Conservation (phyloP, 2,797 vertebrate genomes). For the Smutsia gigantea region DNA sequence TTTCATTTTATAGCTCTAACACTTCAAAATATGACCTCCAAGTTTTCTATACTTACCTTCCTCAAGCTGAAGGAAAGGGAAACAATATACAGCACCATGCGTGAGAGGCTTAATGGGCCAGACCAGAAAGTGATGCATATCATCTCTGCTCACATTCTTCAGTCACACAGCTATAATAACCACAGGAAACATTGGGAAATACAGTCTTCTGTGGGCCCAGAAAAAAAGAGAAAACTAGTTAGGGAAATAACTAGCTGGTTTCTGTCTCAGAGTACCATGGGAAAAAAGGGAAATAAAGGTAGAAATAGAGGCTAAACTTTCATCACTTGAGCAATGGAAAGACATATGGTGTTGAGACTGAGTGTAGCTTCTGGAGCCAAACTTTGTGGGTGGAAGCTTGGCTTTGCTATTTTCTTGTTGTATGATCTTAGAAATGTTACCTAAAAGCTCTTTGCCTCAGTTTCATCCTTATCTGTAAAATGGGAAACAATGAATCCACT, state of each 20-base stretch:
- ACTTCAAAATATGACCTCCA: background rate
- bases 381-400: background rate
- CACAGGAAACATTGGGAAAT: background rate
- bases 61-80: background rate
- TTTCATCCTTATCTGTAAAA: background rate
- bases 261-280: background rate
- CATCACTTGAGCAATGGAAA: background rate
- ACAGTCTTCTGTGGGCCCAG: background rate
- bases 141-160: background rate
- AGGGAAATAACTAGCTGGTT: background rate
- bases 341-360: background rate
- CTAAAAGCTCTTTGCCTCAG: background rate
- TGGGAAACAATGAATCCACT: background rate
- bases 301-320: background rate
- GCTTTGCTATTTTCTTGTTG: conserved; percentile 11
- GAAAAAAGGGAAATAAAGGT: background rate
- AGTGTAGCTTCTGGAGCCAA: background rate
- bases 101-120: background rate
- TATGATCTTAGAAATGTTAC: background rate
- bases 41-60: background rate
- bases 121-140: background rate
- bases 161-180: background rate
- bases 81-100: background rate
- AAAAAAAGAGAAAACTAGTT: conserved; percentile 10
- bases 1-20: background rate